A percentile compares a stretch with the other conserved stretches of the same genome.
Conservation (phyloP, 2,797 vertebrate genomes). For the Pseudotriccus pelzelni region DNA sequence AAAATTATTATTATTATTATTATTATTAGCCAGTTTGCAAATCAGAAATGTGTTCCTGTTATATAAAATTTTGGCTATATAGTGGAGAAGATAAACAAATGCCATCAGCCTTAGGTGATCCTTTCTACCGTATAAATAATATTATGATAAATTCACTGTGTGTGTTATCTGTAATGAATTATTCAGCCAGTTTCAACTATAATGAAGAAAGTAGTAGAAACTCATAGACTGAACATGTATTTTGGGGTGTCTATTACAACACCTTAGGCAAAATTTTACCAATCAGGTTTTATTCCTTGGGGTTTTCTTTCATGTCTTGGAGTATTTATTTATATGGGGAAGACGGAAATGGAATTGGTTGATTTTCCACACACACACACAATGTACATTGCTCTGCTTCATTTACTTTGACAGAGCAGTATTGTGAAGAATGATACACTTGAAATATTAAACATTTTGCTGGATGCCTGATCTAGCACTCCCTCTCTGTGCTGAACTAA, state of each 20-base stretch:
- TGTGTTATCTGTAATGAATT: neutral
- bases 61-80: neutral
- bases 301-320: constrained; percentile 5
- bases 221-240: neutral
- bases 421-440: constrained; percentile 33
- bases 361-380: neutral
- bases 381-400: constrained; percentile 12
- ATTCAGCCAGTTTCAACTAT: neutral
- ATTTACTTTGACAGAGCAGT: constrained; percentile 34
- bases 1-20: neutral
- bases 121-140: neutral
- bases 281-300: constrained; percentile 14
- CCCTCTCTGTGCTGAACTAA: constrained; percentile 10
- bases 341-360: neutral
- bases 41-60: neutral
- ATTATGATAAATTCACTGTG: neutral
- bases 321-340: constrained; percentile 18
- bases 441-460: constrained; percentile 47
- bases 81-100: neutral
- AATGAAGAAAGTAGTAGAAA: neutral
- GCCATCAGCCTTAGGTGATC: neutral
- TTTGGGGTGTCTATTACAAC: constrained; percentile 15
- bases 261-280: constrained; percentile 9
- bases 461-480: constrained; percentile 20
- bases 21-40: neutral